Conservation (phyloP, 1,140 invertebrate species). For the Uloborus diversus region DNA sequence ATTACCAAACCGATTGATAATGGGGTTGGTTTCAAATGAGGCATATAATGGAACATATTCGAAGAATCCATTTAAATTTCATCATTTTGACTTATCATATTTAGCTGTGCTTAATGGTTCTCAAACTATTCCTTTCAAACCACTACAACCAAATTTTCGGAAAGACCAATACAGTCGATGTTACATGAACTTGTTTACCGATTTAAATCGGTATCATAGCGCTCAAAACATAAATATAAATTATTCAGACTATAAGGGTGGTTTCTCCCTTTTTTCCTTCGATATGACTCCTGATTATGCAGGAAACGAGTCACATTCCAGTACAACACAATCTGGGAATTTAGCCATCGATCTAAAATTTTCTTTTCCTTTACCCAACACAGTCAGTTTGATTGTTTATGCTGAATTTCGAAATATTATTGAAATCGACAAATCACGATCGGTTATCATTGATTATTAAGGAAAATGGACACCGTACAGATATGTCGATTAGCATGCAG, state of each 20-base stretch:
- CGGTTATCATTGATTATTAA: slow-evolving; percentile 2
- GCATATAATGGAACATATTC: slow-evolving; percentile 2
- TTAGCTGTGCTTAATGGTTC: background rate
- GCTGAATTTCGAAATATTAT: slow-evolving; percentile 6
- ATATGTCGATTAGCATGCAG: too few species aligned
- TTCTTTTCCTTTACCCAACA: background rate
- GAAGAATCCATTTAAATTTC: slow-evolving; percentile 38
- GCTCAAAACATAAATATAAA: slow-evolving; percentile 9
- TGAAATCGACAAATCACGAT: background rate
- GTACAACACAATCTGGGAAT: background rate
- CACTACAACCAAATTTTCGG: slow-evolving; percentile 4
- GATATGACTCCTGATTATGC: slow-evolving; percentile 14
- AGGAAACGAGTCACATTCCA: background rate
- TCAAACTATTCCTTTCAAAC: slow-evolving; percentile 11
- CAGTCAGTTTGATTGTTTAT: slow-evolving; percentile 3
- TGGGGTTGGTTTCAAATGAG: slow-evolving; percentile 16
- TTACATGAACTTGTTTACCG: slow-evolving; percentile 15
- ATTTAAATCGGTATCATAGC: slow-evolving; percentile 18
- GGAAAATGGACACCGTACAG: too few species aligned
- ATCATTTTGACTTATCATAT: slow-evolving; percentile 27
- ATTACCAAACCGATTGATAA: background rate
- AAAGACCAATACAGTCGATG: background rate
- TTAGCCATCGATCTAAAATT: slow-evolving; percentile 21
- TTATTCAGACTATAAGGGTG: slow-evolving; percentile 6
- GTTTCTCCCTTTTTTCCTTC: background rate